Evolutionary conservation across 2,797 vertebrate species (phyloP).

Genomic region (Coracias cyanogaster): DNA sequence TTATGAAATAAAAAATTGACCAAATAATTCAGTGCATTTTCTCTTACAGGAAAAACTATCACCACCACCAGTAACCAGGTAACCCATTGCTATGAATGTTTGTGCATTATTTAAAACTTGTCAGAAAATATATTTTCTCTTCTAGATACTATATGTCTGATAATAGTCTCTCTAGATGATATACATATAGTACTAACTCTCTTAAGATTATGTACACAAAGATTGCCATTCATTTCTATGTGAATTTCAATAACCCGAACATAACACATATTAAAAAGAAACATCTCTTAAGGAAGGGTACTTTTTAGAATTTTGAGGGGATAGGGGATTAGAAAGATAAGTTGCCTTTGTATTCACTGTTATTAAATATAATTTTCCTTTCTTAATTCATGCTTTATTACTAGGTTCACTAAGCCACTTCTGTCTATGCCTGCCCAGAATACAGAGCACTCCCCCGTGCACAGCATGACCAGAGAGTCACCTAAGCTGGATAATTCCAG

Average conservation of each 20-base stretch:
- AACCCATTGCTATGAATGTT: not conserved
- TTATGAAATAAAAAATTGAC: not conserved
- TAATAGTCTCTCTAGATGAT: not conserved
- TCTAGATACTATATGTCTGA: not conserved
- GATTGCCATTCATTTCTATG: not conserved
- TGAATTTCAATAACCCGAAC: not conserved
- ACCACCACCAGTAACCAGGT: constrained; percentile 61
- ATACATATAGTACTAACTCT: not conserved
- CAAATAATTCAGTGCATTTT: constrained; percentile 5
- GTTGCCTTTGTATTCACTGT: not conserved
- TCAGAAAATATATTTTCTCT: not conserved
- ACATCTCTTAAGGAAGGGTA: not conserved
- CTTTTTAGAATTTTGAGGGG: not conserved
- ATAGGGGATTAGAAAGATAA: not conserved
- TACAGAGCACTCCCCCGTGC: not conserved
- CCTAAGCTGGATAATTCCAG: constrained; percentile 32
- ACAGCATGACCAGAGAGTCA: not conserved
- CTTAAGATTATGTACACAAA: not conserved
- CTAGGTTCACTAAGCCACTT: constrained; percentile 56
- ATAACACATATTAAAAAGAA: not conserved
- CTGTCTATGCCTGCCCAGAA: constrained; percentile 14
- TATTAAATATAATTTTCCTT: not conserved
- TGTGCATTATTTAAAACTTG: not conserved
- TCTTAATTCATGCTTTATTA: not conserved
- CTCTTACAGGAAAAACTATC: constrained; percentile 59